A percentile compares a stretch with the other conserved stretches of the same genome.
Evolutionary conservation across 2,113 vertebrate species (phyloP).

Genomic region (Haemorhous mexicanus): DNA sequence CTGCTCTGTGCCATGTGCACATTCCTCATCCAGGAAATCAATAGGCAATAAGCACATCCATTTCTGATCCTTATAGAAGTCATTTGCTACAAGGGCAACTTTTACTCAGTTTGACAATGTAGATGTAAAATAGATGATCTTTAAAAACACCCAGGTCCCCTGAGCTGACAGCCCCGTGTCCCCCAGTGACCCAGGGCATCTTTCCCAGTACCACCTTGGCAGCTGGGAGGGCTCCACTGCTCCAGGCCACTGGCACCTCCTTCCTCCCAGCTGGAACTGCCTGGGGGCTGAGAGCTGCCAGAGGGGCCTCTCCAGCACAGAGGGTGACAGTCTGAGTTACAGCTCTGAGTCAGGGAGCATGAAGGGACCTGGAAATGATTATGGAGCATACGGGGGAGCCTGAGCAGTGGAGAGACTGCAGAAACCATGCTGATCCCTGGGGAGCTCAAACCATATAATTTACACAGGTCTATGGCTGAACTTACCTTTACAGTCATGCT

Average conservation of each 20-base stretch:
- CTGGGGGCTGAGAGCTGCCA: neutral
- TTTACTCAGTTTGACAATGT: neutral
- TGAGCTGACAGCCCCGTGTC: neutral
- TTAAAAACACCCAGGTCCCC: neutral
- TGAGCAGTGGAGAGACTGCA: neutral
- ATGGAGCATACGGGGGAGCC: neutral
- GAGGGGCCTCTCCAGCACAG: neutral
- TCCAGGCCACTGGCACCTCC: fast-evolving
- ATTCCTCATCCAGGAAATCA: constrained; percentile 35
- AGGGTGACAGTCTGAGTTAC: neutral
- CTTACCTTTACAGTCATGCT: neutral
- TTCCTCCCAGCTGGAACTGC: neutral
- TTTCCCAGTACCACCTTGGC: neutral
- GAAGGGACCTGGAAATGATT: constrained; percentile 47
- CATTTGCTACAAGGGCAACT: neutral
- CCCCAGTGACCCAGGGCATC: fast-evolving
- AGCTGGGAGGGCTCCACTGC: neutral
- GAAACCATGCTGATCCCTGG: neutral
- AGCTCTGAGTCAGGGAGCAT: neutral
- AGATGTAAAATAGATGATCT: neutral
- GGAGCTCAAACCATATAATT: neutral
- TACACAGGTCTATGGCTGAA: constrained; percentile 2
- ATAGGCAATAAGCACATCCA: neutral
- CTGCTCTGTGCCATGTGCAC: neutral
- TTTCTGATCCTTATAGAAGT: neutral